Conservation (phyloP, 2,113 vertebrate genomes). For the Urocynchramus pylzowi region DNA sequence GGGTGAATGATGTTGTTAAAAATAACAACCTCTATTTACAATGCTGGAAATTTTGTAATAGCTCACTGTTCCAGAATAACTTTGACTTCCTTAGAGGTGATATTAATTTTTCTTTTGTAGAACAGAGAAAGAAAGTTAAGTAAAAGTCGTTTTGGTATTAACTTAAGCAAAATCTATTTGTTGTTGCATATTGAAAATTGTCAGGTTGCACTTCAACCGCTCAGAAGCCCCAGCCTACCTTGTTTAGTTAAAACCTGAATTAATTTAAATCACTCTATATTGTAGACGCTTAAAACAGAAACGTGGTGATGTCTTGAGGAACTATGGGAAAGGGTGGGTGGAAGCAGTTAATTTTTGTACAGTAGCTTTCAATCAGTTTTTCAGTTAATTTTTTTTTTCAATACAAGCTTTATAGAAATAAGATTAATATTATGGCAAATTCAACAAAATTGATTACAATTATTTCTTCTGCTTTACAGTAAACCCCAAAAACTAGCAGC, state of each 20-base stretch:
- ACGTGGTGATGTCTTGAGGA: background rate
- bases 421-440: background rate
- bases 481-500: background rate
- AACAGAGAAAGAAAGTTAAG: background rate
- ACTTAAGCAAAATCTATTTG: background rate
- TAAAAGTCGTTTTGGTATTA: background rate
- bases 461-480: background rate
- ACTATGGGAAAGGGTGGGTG: background rate
- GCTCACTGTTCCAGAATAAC: background rate
- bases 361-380: background rate
- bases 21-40: background rate
- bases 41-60: background rate
- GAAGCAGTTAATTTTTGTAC: background rate
- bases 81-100: background rate
- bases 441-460: background rate
- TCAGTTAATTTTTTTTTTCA: background rate
- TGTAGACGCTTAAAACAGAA: background rate
- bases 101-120: background rate
- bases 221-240: background rate
- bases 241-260: conserved; percentile 26
- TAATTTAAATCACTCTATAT: background rate
- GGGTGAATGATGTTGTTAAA: background rate
- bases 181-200: background rate
- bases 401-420: background rate
- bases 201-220: background rate